Evolutionary conservation across 2,888 invertebrate species (phyloP).

Genomic region (Stenodema calcarata): DNA sequence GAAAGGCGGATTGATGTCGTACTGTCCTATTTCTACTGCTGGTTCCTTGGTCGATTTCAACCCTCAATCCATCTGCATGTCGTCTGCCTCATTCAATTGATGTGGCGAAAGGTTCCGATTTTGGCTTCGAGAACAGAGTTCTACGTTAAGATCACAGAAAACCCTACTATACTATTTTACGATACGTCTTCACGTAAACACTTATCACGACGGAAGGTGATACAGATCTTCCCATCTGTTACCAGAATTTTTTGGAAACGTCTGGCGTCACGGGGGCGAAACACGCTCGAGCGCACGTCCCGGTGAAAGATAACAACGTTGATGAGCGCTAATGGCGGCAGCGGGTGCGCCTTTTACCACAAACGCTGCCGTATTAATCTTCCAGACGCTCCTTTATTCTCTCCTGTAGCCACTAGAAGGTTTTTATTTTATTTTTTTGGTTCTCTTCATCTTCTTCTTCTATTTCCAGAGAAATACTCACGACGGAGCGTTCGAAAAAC

Average conservation of each 20-base stretch:
- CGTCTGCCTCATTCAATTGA: no score
- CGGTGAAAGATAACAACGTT: neutral
- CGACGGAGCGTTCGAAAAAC: neutral
- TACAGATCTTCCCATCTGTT: neutral
- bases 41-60: no score
- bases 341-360: conserved; percentile 2
- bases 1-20: no score
- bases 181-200: no score
- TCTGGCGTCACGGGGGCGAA: neutral
- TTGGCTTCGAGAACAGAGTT: no score
- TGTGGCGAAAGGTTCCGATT: no score
- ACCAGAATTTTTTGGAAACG: neutral
- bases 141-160: no score
- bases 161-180: no score
- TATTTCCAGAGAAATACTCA: neutral
- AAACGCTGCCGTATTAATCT: neutral
- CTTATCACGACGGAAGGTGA: neutral
- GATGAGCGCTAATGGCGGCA: neutral
- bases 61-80: no score
- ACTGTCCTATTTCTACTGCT: no score
- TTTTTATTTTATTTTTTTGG: no score
- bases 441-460: neutral
- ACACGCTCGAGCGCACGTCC: neutral
- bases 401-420: neutral
- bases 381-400: neutral